These are phyloP conservation scores for Naja naja DNA, from an alignment of 2,113 vertebrate species.

Conservation along the genomic window DNA sequence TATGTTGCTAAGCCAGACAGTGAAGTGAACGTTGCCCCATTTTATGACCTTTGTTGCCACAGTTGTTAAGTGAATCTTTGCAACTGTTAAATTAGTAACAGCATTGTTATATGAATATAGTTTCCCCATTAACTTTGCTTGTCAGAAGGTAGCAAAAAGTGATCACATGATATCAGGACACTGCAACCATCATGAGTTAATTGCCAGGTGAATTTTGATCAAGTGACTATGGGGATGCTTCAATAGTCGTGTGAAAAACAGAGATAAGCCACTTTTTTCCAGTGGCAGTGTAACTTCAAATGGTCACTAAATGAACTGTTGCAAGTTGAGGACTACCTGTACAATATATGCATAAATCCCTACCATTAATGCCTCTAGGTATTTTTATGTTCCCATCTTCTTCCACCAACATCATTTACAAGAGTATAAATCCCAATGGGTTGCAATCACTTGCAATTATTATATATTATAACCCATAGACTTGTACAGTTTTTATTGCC, in stretches of 20 bases:
- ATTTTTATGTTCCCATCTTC: not conserved
- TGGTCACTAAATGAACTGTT: not conserved
- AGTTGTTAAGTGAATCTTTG: not conserved
- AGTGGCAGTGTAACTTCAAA: not conserved
- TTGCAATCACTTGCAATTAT: not conserved
- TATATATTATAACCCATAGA: not conserved
- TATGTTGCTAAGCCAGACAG: not conserved
- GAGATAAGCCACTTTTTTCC: not conserved
- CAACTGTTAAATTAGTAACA: not conserved
- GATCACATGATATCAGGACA: not conserved
- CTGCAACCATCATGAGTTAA: not conserved
- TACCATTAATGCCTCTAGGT: not conserved
- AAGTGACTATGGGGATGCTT: not conserved
- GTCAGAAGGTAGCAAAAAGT: not conserved
- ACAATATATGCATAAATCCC: not conserved
- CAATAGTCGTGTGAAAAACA: not conserved
- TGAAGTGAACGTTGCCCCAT: not conserved
- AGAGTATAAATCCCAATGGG: not conserved
- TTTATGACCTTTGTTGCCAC: not conserved
- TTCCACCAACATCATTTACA: not conserved
- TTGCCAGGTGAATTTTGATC: not conserved
- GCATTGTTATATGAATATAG: not conserved
- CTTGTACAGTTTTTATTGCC: not conserved
- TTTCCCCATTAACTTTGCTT: not conserved
- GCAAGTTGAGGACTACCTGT: not conserved